Percentiles rank a stretch among this genome's conserved stretches.
Evolutionary conservation across 2,888 invertebrate genomes (phyloP).

Genomic region (Drosophila percnosoma): DNA sequence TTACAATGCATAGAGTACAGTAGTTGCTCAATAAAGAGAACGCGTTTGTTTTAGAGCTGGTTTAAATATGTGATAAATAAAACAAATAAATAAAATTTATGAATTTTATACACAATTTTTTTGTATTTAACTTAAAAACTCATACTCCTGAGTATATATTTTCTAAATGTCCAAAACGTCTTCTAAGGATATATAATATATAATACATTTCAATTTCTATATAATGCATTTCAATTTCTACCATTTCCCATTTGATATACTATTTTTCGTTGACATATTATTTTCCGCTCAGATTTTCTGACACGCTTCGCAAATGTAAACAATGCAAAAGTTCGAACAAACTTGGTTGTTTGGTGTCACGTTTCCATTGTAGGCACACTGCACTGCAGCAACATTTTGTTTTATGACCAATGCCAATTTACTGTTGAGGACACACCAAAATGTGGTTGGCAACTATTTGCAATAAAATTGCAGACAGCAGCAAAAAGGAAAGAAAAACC

Average conservation of each 20-base stretch:
- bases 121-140: not conserved
- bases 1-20: not conserved
- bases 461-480: slow-evolving; percentile 66
- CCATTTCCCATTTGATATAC: not conserved
- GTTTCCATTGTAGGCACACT: slow-evolving; percentile 40
- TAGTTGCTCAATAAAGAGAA: not conserved
- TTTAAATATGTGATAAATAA: not conserved
- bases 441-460: slow-evolving; percentile 71
- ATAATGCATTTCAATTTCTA: not conserved
- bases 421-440: slow-evolving; percentile 59
- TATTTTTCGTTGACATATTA: not conserved
- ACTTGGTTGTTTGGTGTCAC: slow-evolving; percentile 31
- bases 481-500: slow-evolving; percentile 3
- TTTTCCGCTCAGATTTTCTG: not conserved
- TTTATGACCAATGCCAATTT: slow-evolving; percentile 48
- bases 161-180: too few relatives aligned
- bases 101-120: not conserved
- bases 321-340: not conserved
- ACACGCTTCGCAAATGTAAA: not conserved
- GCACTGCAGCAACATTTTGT: slow-evolving; percentile 73
- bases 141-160: not conserved
- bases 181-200: too few relatives aligned
- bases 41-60: not conserved
- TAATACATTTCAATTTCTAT: not conserved
- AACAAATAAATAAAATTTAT: not conserved